These are phyloP conservation scores for Paracentrotus lividus DNA, from an alignment of 53 echinoderm and acorn worm species.

Conservation along the genomic window DNA sequence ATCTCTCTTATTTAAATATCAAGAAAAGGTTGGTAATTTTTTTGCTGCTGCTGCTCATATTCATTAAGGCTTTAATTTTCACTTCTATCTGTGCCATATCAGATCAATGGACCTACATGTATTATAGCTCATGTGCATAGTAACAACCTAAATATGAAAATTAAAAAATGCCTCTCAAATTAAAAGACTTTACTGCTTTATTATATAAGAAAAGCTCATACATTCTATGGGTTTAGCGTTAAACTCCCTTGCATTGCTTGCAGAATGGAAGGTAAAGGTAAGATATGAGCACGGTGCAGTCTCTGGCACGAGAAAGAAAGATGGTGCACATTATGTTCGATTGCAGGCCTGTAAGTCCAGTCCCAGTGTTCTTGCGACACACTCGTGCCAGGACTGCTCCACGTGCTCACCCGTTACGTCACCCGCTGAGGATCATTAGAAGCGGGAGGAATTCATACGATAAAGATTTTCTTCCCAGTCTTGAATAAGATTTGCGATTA, in stretches of 20 bases:
- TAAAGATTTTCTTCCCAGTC: neutral
- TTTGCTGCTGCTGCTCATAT: no score
- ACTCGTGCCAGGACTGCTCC: neutral
- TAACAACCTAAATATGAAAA: no score
- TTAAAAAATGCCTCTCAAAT: no score
- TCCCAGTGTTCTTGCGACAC: conserved; percentile 53
- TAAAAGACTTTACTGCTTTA: no score
- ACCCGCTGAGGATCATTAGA: neutral
- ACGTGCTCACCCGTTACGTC: neutral
- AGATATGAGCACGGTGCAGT: neutral
- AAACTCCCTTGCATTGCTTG: conserved; percentile 4
- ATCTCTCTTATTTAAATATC: no score
- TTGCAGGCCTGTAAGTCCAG: conserved; percentile 63
- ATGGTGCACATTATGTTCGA: conserved; percentile 64
- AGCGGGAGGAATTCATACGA: neutral
- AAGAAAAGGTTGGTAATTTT: no score
- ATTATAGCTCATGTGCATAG: no score
- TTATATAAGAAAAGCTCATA: conserved; percentile 61
- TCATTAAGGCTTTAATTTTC: no score
- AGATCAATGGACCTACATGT: no score
- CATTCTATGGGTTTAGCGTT: conserved; percentile 61
- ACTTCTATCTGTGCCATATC: no score
- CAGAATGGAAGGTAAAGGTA: neutral
- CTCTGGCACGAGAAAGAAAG: neutral
- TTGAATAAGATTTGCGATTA: neutral